These are phyloP conservation scores for Podiceps cristatus DNA, from an alignment of 2,113 vertebrate genomes.

Conservation along the genomic window DNA sequence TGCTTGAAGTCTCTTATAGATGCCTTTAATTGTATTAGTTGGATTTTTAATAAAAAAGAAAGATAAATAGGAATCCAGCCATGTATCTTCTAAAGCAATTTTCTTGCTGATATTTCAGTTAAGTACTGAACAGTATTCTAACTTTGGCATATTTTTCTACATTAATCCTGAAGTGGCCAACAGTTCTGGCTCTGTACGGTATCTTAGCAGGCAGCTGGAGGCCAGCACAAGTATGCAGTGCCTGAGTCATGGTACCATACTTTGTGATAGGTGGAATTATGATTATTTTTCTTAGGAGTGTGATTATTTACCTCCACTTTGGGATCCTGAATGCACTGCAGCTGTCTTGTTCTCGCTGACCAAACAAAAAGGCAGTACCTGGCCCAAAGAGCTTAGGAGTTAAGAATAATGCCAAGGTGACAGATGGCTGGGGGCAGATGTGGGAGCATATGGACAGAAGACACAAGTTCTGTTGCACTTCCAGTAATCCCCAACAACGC, in stretches of 20 bases:
- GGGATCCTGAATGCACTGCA: neutral
- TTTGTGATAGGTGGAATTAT: neutral
- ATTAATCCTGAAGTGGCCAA: neutral
- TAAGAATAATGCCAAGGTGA: neutral
- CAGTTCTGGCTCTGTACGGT: neutral
- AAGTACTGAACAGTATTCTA: neutral
- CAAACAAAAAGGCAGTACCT: neutral
- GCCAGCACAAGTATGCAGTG: neutral
- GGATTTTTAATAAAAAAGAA: constrained; percentile 54
- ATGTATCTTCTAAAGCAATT: neutral
- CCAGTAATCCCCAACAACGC: neutral
- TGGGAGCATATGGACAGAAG: rapidly evolving
- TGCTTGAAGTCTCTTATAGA: neutral
- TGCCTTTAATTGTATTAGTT: constrained; percentile 41
- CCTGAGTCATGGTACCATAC: neutral
- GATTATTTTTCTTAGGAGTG: neutral
- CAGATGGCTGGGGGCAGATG: neutral
- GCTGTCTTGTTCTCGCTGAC: neutral
- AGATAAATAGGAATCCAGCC: constrained; percentile 52
- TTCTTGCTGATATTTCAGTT: constrained; percentile 32
- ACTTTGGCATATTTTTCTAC: neutral
- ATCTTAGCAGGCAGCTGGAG: neutral
- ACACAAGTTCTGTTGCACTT: neutral
- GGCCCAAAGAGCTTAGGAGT: neutral
- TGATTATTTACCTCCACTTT: neutral